Conservation (phyloP, 2,888 invertebrate species). For the Arctia plantaginis region DNA sequence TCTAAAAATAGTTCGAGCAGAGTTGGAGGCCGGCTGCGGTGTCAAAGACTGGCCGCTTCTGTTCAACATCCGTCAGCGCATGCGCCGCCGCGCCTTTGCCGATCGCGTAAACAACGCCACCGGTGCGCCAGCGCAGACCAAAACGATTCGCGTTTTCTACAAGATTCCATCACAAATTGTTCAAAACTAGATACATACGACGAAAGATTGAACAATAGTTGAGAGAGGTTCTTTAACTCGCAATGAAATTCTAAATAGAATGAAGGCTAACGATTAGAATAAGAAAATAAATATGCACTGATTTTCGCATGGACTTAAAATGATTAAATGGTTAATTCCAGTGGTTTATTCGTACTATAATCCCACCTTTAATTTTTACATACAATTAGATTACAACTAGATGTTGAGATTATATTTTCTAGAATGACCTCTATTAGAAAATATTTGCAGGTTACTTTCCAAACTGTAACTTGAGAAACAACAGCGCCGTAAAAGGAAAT, state of each 20-base stretch:
- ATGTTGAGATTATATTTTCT: neutral
- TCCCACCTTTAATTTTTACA: neutral
- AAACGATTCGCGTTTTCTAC: conserved; percentile 77
- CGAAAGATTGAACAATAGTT: neutral
- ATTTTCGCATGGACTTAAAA: neutral
- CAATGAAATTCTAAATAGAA: neutral
- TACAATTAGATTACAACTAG: neutral
- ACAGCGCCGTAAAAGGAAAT: conserved; percentile 67
- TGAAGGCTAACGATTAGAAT: neutral
- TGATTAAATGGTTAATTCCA: neutral
- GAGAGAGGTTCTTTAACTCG: neutral
- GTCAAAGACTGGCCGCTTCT: conserved; percentile 78
- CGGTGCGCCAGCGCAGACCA: conserved; percentile 54
- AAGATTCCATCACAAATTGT: conserved; percentile 59
- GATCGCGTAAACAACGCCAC: conserved; percentile 77
- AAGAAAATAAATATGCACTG: neutral
- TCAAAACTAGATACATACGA: conserved; percentile 22
- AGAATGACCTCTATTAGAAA: neutral
- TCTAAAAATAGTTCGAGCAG: conserved; percentile 71
- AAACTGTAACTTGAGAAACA: conserved; percentile 36
- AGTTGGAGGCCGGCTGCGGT: conserved; percentile 70
- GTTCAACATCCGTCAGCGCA: conserved; percentile 77
- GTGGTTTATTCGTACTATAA: neutral
- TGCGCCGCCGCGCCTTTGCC: conserved; percentile 39
- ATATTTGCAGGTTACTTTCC: conserved; percentile 6